Percentiles rank a stretch among this genome's conserved stretches.
Evolutionary conservation across 2,888 invertebrate genomes (phyloP).

Genomic region (Oscheius onirici): DNA sequence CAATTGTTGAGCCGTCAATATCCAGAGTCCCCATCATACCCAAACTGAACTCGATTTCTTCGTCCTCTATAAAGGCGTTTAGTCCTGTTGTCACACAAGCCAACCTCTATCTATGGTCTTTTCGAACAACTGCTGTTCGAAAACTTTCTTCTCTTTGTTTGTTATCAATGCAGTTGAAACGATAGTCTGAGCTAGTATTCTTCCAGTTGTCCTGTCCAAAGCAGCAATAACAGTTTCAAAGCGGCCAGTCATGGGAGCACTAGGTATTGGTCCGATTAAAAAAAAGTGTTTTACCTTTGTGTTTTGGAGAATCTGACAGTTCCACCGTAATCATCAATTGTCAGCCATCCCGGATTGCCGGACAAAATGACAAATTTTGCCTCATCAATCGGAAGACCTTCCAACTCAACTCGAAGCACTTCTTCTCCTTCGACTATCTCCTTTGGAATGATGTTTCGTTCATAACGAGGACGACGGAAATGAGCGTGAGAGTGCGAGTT

Average conservation of each 20-base stretch:
- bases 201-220: conserved; percentile 50
- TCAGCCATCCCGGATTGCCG: conserved; percentile 66
- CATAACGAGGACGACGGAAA: conserved; percentile 49
- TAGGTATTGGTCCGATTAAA: neutral
- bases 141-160: conserved; percentile 29
- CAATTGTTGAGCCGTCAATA: conserved; percentile 36
- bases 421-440: conserved; percentile 40
- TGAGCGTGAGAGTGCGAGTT: conserved; percentile 47
- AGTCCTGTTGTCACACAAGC: neutral
- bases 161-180: conserved; percentile 38
- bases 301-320: conserved; percentile 53
- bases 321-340: conserved; percentile 65
- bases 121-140: conserved; percentile 32
- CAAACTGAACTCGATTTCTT: too few species aligned
- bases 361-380: conserved; percentile 57
- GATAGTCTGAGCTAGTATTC: conserved; percentile 52
- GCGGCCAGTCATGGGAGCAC: conserved; percentile 28
- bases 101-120: conserved; percentile 43
- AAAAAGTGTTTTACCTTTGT: conserved; percentile 37
- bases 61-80: conserved; percentile 1
- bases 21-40: conserved; percentile 1
- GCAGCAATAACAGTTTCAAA: conserved; percentile 49
- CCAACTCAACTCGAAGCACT: conserved; percentile 57
- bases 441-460: conserved; percentile 36
- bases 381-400: conserved; percentile 58